Evolutionary conservation across 1,140 invertebrate genomes (phyloP).

Genomic region (Periplaneta americana): DNA sequence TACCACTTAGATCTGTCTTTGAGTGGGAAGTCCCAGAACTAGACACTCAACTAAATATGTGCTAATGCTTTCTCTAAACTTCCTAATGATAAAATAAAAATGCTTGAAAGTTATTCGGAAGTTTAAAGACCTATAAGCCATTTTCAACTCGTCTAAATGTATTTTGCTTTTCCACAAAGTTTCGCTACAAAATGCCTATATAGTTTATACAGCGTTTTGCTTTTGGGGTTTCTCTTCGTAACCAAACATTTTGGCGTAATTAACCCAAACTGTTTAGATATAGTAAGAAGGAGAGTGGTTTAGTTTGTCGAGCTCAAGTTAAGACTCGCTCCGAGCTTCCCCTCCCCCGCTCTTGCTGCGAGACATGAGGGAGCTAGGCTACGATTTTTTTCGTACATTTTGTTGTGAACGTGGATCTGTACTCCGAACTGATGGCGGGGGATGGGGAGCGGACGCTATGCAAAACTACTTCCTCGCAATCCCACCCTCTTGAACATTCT

Average conservation of each 20-base stretch:
- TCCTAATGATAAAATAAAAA: too few relatives aligned
- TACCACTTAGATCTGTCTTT: too few relatives aligned
- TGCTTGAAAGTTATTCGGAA: neutral
- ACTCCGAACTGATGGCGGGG: neutral
- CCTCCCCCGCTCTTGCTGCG: neutral
- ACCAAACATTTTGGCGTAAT: slow-evolving; percentile 7
- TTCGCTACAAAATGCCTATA: neutral
- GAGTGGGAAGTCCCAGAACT: too few relatives aligned
- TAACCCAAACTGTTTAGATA: slow-evolving; percentile 7
- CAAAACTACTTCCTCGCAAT: neutral
- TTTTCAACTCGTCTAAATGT: neutral
- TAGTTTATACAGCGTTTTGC: slow-evolving; percentile 1
- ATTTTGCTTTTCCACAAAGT: neutral
- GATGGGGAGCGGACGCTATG: neutral
- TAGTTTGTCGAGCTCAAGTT: neutral
- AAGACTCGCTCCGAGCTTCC: neutral
- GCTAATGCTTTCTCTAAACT: too few relatives aligned
- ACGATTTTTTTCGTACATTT: neutral
- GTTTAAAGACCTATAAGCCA: neutral
- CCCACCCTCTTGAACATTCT: neutral
- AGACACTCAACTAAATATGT: too few relatives aligned
- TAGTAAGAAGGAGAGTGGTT: neutral
- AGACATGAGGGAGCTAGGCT: too few relatives aligned
- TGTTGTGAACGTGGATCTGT: slow-evolving; percentile 1
- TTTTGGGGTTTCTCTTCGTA: slow-evolving; percentile 3